Evolutionary conservation across 1,140 invertebrate genomes (phyloP).

Genomic region (Ips nitidus): DNA sequence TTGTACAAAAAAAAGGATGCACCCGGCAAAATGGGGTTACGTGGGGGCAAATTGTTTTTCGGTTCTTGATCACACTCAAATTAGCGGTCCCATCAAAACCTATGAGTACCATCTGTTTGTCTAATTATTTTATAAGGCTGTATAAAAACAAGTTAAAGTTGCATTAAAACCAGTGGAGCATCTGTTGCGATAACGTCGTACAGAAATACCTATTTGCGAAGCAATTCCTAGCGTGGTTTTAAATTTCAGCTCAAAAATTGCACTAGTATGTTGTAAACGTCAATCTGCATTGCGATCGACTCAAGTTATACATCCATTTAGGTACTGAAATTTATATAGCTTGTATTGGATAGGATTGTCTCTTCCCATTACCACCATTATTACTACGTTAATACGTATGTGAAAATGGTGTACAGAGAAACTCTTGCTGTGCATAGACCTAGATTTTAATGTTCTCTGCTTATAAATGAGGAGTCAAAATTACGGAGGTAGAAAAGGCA

Average conservation of each 20-base stretch:
- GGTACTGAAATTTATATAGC: constrained; percentile 12
- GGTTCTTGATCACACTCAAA: no score
- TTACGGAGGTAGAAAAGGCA: constrained; percentile 26
- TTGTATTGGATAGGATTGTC: constrained; percentile 1
- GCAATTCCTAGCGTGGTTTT: constrained; percentile 18
- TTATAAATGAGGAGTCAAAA: background rate
- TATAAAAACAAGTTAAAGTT: no score
- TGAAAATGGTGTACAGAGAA: no score
- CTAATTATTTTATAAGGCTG: no score
- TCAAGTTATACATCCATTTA: constrained; percentile 29
- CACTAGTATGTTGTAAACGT: constrained; percentile 25
- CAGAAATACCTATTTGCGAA: constrained; percentile 9
- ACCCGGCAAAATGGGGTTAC: no score
- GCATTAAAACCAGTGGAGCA: background rate
- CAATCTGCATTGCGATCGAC: constrained; percentile 18
- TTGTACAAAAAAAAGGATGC: background rate
- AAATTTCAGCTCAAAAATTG: constrained; percentile 24
- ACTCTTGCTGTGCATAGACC: no score
- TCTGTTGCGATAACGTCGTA: constrained; percentile 11
- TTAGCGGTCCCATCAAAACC: no score
- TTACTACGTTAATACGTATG: background rate
- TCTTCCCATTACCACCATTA: background rate
- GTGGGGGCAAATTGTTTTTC: no score
- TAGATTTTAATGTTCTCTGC: no score
- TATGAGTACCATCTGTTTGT: no score